phyloP scores from a whole-genome alignment of 2,113 vertebrate genomes.

The Oceanites oceanicus region DNA sequence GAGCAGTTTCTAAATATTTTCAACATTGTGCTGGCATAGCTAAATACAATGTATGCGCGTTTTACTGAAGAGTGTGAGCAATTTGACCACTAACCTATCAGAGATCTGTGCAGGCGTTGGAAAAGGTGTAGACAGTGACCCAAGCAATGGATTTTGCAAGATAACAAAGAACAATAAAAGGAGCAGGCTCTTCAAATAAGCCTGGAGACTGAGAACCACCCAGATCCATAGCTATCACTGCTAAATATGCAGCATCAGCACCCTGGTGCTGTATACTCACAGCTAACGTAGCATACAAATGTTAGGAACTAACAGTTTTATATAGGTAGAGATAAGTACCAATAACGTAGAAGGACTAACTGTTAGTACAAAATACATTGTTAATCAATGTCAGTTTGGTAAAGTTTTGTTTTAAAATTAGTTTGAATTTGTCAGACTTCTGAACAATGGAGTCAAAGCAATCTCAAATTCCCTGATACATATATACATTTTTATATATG shows the following conservation, averaged over 20 bases:
- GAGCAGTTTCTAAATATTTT: background rate
- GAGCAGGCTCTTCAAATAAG: background rate
- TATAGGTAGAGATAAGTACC: background rate
- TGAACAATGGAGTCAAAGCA: background rate
- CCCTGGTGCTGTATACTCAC: background rate
- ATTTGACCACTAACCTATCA: background rate
- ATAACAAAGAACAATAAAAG: background rate
- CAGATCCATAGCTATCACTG: no score
- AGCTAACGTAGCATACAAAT: background rate
- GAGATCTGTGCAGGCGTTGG: background rate
- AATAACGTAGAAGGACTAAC: background rate
- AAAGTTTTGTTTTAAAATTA: background rate
- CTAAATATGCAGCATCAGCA: background rate
- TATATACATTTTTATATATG: background rate
- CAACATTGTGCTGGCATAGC: background rate
- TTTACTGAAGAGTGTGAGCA: background rate
- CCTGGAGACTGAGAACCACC: background rate
- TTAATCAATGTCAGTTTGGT: background rate
- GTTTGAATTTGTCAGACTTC: background rate
- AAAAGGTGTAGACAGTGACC: background rate
- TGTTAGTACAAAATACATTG: background rate
- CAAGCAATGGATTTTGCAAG: background rate
- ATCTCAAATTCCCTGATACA: background rate
- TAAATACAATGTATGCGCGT: rapidly evolving
- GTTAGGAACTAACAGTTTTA: background rate